Evolutionary conservation across 2,888 invertebrate species (phyloP).

Genomic region (Thalpophila matura): DNA sequence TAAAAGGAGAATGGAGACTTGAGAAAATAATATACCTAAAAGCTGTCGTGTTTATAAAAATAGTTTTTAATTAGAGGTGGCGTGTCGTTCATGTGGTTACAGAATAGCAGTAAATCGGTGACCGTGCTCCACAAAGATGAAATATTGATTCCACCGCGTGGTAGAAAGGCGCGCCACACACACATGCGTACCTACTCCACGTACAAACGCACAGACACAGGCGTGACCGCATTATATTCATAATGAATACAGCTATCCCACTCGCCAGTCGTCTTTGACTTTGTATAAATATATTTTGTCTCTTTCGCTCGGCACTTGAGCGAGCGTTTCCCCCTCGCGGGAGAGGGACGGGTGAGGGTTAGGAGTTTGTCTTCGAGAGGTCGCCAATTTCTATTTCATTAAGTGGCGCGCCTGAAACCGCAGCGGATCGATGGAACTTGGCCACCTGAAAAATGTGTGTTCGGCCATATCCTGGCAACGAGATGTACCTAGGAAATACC

Average conservation of each 20-base stretch:
- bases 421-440: slow-evolving; percentile 85
- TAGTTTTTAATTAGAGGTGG: slow-evolving; percentile 31
- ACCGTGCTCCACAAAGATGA: slow-evolving; percentile 82
- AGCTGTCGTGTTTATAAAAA: slow-evolving; percentile 24
- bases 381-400: slow-evolving; percentile 90
- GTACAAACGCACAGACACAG: slow-evolving; percentile 87
- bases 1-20: slow-evolving; percentile 16
- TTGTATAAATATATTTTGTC: slow-evolving; percentile 90
- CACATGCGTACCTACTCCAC: slow-evolving; percentile 71
- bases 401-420: slow-evolving; percentile 88
- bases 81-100: slow-evolving; percentile 26
- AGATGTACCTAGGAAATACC: too few relatives aligned
- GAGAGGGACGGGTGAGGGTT: slow-evolving; percentile 86
- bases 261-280: slow-evolving; percentile 90
- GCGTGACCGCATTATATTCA: slow-evolving; percentile 90
- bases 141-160: slow-evolving; percentile 87
- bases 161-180: slow-evolving; percentile 84
- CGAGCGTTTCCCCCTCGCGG: slow-evolving; percentile 78
- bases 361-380: slow-evolving; percentile 89
- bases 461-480: slow-evolving; percentile 33
- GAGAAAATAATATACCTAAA: slow-evolving; percentile 8
- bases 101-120: slow-evolving; percentile 68
- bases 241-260: slow-evolving; percentile 91
- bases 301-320: slow-evolving; percentile 82
- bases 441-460: slow-evolving; percentile 75